A percentile compares a stretch with the other conserved stretches of the same genome.
These are phyloP conservation scores for Campodea augens DNA, from an alignment of 1,140 invertebrate species.

Conservation along the genomic window DNA sequence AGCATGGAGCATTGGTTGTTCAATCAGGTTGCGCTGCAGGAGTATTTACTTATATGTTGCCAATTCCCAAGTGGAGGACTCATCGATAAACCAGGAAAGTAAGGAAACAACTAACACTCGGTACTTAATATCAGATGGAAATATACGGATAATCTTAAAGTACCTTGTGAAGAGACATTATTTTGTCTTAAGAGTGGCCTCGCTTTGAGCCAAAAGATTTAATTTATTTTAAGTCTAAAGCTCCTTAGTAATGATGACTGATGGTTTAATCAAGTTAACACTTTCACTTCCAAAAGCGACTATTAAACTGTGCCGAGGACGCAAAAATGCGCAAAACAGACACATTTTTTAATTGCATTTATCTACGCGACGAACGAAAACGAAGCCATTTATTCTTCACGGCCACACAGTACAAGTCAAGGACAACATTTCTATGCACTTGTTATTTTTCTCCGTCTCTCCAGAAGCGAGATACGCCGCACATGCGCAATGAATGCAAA, in stretches of 20 bases:
- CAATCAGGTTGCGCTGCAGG: constrained; percentile 69
- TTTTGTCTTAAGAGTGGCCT: not conserved
- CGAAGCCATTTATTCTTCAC: too few species aligned
- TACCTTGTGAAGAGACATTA: constrained; percentile 2
- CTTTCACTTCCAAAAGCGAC: too few species aligned
- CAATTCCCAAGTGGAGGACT: constrained; percentile 78
- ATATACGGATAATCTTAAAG: not conserved
- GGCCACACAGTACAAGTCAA: too few species aligned
- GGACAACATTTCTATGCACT: too few species aligned
- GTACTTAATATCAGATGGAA: not conserved
- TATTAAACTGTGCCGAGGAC: too few species aligned
- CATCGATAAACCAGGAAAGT: constrained; percentile 91
- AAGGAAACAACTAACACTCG: constrained; percentile 20
- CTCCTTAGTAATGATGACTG: not conserved
- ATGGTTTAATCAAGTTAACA: not conserved
- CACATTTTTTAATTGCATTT: too few species aligned
- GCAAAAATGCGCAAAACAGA: too few species aligned
- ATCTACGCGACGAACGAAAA: too few species aligned
- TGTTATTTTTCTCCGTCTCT: too few species aligned
- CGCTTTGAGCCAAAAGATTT: constrained; percentile 8
- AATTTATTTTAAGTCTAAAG: constrained; percentile 9
- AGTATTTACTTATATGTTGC: constrained; percentile 86
- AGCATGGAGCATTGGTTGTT: constrained; percentile 41
- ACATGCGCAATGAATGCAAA: constrained; percentile 9
- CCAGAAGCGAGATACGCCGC: too few species aligned